These are phyloP conservation scores for Nyctalus aviator DNA, from an alignment of 2,797 vertebrate genomes.

Conservation along the genomic window DNA sequence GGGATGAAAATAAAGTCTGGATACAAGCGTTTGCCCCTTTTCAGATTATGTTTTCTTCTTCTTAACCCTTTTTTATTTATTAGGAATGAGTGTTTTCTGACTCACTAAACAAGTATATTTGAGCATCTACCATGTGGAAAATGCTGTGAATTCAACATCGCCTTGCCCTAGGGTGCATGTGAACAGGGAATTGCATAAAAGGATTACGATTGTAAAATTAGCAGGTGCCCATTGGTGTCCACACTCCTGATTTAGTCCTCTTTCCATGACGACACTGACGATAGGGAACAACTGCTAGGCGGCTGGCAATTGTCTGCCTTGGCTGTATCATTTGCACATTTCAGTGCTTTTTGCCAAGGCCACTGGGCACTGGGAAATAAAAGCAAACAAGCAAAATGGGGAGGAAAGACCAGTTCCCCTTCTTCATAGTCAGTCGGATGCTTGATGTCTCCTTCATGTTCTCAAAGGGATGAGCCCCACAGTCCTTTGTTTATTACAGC, in stretches of 20 bases:
- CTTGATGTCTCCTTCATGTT: neutral
- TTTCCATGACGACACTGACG: constrained; percentile 52
- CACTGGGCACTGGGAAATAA: neutral
- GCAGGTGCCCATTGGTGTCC: neutral
- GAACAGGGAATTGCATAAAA: neutral
- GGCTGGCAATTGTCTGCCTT: neutral
- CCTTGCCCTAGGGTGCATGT: neutral
- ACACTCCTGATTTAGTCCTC: constrained; percentile 38
- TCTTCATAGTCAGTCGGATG: neutral
- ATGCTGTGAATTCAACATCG: neutral
- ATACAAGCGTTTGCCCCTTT: constrained; percentile 1
- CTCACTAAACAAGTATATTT: neutral
- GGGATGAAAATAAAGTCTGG: neutral
- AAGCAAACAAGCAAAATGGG: neutral
- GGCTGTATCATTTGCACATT: neutral
- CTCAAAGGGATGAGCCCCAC: neutral
- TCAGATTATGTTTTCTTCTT: neutral
- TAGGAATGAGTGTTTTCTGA: neutral
- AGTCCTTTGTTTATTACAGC: neutral
- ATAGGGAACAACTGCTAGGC: constrained; percentile 26
- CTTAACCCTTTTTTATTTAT: neutral
- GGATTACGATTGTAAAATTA: constrained; percentile 31
- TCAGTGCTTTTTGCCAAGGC: neutral
- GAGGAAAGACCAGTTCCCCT: neutral
- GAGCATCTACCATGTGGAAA: neutral